Evolutionary conservation across 2,113 vertebrate genomes (phyloP), one percentile per base, ranked within the genome.

Genomic region (Urocolius indicus): DNA sequence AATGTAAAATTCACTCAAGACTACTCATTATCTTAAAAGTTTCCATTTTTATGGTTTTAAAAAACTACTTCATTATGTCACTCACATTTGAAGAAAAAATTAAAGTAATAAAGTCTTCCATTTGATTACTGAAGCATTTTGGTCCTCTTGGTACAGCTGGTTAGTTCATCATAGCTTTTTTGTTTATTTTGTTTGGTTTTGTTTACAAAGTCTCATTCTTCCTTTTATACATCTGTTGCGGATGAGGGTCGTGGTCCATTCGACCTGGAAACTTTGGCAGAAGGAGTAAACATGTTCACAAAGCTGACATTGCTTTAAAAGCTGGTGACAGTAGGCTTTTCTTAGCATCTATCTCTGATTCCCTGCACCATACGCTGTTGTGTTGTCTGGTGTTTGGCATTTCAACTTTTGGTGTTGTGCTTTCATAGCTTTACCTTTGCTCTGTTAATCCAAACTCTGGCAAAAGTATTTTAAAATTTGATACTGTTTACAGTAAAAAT

Each of bases 261-360:
- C 95, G 97, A 98, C 98, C 98, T 98, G 98, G 97, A 98, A 97
- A 94, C 98, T 98, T 98, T 98, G 98, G 98, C 97, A 98, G 97
- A 98, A 97, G 98, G 98, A 98, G 98, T 93, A 98, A 97, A 98
- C 96, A 97, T 90, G 95, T 98, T 98, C 97, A 98, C 97, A 96
- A 97, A 52, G 95, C 6, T 94, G 97, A 96, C 93, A 80, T 89
- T 90, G 81, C 94, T 94, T 85, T 94, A 94, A 66, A 83, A 96
- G 93, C 88, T 95, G 88, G 76, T 90, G 92, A 89, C 80, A 96
- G 83, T 21, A 86, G 94, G 92, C 79, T 96, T 87, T 95, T 67
- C 38, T 18, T 87, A 93, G 54, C 76, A 58, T 24, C 29, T n/a
- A 9, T 68, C 54, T 80, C 85, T 16, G 1, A 46, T 90, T 58